Evolutionary conservation across 2,797 vertebrate genomes (phyloP), one percentile per base, ranked within the genome.

Genomic region (Peromyscus aztecus): DNA sequence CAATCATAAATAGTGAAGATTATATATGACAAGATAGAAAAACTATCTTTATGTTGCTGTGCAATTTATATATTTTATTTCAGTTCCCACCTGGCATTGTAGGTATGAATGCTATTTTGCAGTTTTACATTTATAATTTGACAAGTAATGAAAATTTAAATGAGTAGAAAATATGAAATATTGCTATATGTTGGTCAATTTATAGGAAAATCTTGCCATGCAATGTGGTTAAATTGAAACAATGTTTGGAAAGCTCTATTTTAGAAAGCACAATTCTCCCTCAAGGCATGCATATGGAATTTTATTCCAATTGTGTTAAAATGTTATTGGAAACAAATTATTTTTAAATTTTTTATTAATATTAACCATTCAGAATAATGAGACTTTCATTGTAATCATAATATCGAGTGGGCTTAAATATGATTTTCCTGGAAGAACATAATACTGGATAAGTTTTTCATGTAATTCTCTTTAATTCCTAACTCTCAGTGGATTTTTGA

Each of bases 131-230:
- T 95, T 96, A 82, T 95, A 96, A 77, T 94, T 86, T 90, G 92
- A 89, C 75, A 91, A 87, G 23, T 84, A 96, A 86, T 94, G 46
- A 95, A 97, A 95, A 95, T 96, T 34, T 37, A 94, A 94, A 96
- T 94, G 84, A 81, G 27, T 86, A 78, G 69, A 87, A 94, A 76
- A 67, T 43, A 46, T 59, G 83, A 86, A 71, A 92, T 94, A 83
- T 85, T 95, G 61, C 91, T 96, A 96, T 75, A 91, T 95, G 55
- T 46, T 90, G 59, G 96, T 93, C 80, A 85, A 92, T 92, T 90
- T 75, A 94, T 77, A 67, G 43, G 67, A 90, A 55, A 96, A 81
- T 34, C 90, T 95, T 94, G 49, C 65, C n/a, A 89, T 96, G 65
- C 76, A 90, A 73, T 83, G 49, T 94, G 61, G 78, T 81, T 95